These are phyloP conservation scores for Tenthredo notha DNA, from an alignment of 2,888 invertebrate species.

Conservation along the genomic window DNA sequence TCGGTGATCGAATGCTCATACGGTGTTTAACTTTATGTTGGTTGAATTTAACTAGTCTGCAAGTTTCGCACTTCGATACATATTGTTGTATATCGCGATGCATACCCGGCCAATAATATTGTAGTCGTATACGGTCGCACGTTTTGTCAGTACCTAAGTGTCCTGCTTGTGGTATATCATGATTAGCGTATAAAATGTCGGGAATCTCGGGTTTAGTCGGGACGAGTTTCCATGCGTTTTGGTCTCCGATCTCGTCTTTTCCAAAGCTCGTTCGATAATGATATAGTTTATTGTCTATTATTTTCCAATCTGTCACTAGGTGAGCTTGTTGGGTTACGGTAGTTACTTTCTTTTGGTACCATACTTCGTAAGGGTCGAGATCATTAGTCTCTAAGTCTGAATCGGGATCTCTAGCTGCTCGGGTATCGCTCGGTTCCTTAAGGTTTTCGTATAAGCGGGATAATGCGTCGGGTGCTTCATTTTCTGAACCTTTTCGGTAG, in stretches of 20 bases:
- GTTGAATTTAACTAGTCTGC: not conserved
- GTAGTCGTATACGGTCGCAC: too few relatives aligned
- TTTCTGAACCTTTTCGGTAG: not conserved
- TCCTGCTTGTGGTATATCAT: not conserved
- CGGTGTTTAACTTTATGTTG: not conserved
- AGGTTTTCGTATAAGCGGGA: not conserved
- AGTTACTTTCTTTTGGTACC: too few relatives aligned
- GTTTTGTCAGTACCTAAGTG: too few relatives aligned
- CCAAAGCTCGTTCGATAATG: not conserved
- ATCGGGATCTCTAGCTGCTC: not conserved
- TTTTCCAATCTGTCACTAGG: not conserved
- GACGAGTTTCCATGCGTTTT: not conserved
- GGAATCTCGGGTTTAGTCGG: not conserved
- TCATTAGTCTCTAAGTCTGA: not conserved
- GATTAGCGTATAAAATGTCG: not conserved
- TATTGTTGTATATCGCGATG: not conserved
- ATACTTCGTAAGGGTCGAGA: not conserved
- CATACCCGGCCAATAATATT: too few relatives aligned
- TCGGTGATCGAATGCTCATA: not conserved
- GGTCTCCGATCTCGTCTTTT: not conserved
- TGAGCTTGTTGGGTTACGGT: too few relatives aligned
- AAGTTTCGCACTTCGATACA: not conserved
- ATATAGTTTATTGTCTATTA: not conserved
- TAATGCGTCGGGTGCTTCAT: not conserved
- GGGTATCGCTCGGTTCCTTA: not conserved